phyloP scores from a whole-genome alignment of 2,888 invertebrate species.

The Acanthococcus lagerstroemiae region DNA sequence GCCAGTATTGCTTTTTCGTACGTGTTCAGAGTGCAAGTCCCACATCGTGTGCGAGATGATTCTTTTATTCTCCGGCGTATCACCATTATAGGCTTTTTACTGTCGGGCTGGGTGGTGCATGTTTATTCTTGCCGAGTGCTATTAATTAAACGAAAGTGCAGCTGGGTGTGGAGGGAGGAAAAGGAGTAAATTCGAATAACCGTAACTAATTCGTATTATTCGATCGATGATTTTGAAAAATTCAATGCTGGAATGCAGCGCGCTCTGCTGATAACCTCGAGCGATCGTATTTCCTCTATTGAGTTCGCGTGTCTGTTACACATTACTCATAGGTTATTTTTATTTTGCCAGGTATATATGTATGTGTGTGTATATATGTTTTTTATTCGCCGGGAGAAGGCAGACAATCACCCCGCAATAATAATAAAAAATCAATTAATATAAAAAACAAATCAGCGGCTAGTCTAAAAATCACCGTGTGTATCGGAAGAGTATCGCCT shows the following conservation, averaged over 20 bases:
- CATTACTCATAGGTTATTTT: constrained; percentile 10
- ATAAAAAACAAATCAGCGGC: not conserved
- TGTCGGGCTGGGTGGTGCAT: too few relatives aligned
- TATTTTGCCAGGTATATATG: too few relatives aligned
- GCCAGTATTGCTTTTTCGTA: too few relatives aligned
- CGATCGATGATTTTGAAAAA: constrained; percentile 2
- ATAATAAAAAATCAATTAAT: constrained; percentile 17
- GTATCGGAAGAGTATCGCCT: not conserved
- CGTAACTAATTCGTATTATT: constrained; percentile 25
- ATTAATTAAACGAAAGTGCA: not conserved
- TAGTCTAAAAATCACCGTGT: not conserved
- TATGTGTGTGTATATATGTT: too few relatives aligned
- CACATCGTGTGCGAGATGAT: too few relatives aligned
- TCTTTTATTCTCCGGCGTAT: too few relatives aligned
- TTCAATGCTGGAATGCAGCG: constrained; percentile 17
- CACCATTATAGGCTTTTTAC: too few relatives aligned
- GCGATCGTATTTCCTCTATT: constrained; percentile 17
- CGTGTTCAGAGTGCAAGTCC: too few relatives aligned
- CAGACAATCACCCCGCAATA: too few relatives aligned
- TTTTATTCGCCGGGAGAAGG: too few relatives aligned
- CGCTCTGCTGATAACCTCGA: constrained; percentile 17
- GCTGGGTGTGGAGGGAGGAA: too few relatives aligned
- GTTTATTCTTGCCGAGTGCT: not conserved
- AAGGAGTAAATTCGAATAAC: constrained; percentile 10
- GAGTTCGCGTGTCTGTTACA: constrained; percentile 23